Percentiles rank a stretch among this genome's conserved stretches.
Evolutionary conservation across 2,113 vertebrate species (phyloP).

Genomic region (Ceyx cyanopectus): DNA sequence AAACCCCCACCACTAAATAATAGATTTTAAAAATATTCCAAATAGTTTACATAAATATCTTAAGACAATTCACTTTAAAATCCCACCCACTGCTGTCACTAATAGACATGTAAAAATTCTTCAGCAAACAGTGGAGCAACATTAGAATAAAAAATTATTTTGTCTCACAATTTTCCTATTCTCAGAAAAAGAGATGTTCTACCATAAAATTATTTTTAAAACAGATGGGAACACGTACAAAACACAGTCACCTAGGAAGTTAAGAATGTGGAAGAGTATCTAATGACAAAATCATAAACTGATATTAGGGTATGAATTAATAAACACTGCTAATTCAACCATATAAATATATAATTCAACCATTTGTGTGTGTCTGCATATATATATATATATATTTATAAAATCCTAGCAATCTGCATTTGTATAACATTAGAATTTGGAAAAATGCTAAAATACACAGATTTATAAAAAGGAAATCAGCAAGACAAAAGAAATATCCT

Average conservation of each 20-base stretch:
- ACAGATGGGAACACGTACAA: neutral
- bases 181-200: neutral
- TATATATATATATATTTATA: too few species aligned
- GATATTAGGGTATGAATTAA: neutral
- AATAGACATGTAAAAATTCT: neutral
- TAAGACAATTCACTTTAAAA: neutral
- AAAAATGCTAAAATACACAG: neutral
- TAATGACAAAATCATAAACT: neutral
- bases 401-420: neutral
- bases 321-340: neutral
- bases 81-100: neutral
- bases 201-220: neutral
- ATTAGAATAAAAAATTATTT: slow-evolving; percentile 23
- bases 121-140: neutral
- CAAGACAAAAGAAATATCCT: neutral
- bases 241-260: neutral
- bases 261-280: neutral
- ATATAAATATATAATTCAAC: neutral
- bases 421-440: neutral
- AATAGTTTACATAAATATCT: neutral
- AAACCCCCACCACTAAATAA: neutral
- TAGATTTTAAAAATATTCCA: neutral
- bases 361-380: neutral
- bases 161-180: neutral
- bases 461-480: neutral